These are phyloP conservation scores for Rapana venosa DNA, from an alignment of 2,888 invertebrate genomes.

Conservation along the genomic window DNA sequence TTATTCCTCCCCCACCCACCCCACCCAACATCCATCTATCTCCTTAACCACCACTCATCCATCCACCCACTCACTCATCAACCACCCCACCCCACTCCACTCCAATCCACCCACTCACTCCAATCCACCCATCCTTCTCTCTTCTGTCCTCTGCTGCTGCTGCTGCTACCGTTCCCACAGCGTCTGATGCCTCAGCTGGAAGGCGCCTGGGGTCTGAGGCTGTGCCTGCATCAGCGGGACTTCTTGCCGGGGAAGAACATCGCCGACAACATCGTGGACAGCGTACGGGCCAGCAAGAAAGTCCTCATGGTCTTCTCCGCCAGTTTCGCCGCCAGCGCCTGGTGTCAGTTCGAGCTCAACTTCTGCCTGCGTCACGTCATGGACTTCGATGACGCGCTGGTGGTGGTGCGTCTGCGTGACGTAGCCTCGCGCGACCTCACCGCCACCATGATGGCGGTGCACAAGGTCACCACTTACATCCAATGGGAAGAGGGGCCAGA, in stretches of 20 bases:
- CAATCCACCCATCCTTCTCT: too few species aligned
- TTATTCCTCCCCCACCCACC: too few species aligned
- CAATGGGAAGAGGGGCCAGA: constrained; percentile 15
- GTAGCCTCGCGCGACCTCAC: constrained; percentile 23
- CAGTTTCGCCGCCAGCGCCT: constrained; percentile 9
- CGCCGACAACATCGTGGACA: constrained; percentile 30
- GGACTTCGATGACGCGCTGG: constrained; percentile 20
- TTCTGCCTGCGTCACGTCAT: constrained; percentile 25
- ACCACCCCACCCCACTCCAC: too few species aligned
- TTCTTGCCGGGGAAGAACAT: constrained; percentile 23
- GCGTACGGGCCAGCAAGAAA: constrained; percentile 24
- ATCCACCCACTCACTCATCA: too few species aligned
- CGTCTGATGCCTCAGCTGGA: constrained; percentile 4
- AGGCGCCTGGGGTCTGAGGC: background rate
- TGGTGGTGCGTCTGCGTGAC: background rate
- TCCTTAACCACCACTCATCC: too few species aligned
- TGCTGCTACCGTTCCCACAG: background rate
- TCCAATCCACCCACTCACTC: too few species aligned
- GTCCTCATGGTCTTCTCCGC: constrained; percentile 19
- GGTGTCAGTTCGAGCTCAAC: constrained; percentile 35
- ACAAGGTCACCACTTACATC: constrained; percentile 13
- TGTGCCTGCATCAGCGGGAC: constrained; percentile 25
- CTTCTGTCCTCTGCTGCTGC: background rate
- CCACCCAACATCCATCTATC: too few species aligned
- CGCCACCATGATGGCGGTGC: constrained; percentile 19